Percentiles rank a stretch among this genome's conserved stretches.
phyloP scores from a whole-genome alignment of 2,113 vertebrate species.

The Haliaeetus leucogaster region DNA sequence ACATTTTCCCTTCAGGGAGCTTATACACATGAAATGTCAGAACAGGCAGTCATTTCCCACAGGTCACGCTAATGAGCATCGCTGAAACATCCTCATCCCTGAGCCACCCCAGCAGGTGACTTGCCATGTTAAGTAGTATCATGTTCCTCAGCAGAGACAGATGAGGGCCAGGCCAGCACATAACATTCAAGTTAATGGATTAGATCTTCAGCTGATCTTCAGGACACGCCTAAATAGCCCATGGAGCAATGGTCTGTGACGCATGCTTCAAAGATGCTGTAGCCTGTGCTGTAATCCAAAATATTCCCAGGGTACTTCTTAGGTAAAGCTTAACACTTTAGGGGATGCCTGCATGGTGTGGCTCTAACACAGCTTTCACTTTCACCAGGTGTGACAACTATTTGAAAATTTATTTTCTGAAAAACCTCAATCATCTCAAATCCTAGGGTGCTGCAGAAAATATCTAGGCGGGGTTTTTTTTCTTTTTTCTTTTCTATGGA shows the following conservation, averaged over 20 bases:
- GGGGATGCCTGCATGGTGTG: neutral
- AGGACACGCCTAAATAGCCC: neutral
- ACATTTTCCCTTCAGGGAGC: neutral
- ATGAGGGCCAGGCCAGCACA: neutral
- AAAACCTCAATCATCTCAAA: slow-evolving; percentile 14
- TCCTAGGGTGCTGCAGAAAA: neutral
- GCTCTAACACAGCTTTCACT: neutral
- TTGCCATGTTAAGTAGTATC: neutral
- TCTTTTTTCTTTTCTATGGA: neutral
- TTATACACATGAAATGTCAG: neutral
- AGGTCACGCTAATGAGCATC: neutral
- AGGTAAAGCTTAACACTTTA: neutral
- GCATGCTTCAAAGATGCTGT: neutral
- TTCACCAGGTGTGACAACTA: neutral
- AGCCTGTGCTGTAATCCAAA: neutral
- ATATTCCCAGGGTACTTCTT: neutral
- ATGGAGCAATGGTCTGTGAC: neutral
- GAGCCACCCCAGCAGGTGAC: neutral
- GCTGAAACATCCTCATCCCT: neutral
- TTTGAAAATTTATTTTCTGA: slow-evolving; percentile 29
- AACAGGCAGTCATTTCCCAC: neutral
- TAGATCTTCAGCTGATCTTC: neutral
- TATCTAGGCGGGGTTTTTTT: neutral
- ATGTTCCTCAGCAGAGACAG: neutral
- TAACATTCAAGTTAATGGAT: neutral